These are phyloP conservation scores for Pseudorhiza aurosa DNA, from an alignment of 30 jellyfish, hydroid and myxozoan genomes.

Conservation along the genomic window DNA sequence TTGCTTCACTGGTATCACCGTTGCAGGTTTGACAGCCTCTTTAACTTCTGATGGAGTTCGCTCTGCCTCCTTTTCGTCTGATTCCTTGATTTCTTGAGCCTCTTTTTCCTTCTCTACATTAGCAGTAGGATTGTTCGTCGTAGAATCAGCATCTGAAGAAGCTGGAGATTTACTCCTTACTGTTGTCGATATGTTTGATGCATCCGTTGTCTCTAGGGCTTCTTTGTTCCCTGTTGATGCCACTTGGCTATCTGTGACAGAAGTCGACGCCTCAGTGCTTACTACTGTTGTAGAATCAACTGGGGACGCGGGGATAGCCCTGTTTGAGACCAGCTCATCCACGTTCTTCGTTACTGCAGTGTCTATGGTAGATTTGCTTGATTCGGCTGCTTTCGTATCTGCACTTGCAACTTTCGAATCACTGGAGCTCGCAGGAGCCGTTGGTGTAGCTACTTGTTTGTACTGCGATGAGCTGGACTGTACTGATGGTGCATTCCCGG, in stretches of 20 bases:
- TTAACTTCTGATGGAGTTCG: background rate
- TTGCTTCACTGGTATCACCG: background rate
- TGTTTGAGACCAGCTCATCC: background rate
- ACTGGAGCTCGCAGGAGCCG: background rate
- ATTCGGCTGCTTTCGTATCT: no score
- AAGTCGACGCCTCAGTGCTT: background rate
- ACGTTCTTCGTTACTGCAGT: background rate
- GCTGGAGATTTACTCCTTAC: background rate
- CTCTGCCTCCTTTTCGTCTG: background rate
- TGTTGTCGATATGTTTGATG: background rate
- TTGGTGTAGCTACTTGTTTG: background rate
- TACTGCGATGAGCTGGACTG: slow-evolving; percentile 7
- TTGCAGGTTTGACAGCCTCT: background rate
- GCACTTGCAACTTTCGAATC: background rate
- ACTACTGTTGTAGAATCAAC: slow-evolving; percentile 16
- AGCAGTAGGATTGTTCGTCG: background rate
- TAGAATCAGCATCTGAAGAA: background rate
- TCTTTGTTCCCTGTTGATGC: background rate
- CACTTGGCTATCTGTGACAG: background rate
- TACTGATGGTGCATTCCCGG: slow-evolving; percentile 1
- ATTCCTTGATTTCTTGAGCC: background rate
- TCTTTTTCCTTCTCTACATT: slow-evolving; percentile 18
- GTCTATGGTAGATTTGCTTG: background rate
- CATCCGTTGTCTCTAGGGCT: background rate
- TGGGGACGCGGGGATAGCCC: background rate